Evolutionary conservation across 2,113 vertebrate species (phyloP), one percentile per base, ranked within the genome.

Genomic region (Piliocolobus tephrosceles): DNA sequence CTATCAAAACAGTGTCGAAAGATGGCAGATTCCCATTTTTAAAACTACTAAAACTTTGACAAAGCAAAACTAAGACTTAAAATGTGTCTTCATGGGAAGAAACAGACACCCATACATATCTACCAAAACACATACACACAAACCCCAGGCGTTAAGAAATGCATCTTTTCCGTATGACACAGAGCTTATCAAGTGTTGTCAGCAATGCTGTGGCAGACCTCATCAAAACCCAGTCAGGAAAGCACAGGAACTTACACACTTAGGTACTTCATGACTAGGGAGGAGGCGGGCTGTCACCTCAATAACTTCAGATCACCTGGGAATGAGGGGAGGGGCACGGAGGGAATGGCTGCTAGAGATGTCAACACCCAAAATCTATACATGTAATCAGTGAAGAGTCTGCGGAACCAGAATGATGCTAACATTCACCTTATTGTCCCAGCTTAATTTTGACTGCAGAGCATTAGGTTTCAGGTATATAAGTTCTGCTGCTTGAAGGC

Each of bases 31-130:
- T 35, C 23, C 35, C 20, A 43, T 80, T 86, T 75, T 12, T 17
- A 96, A 91, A 96, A 95, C n/a, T 57, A 82, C 64, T 78, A 73
- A 83, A 91, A 82, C 18, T 95, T 91, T 55, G 50, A 79, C 88
- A 76, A 89, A 92, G 35, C 70, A 90, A 89, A 96, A 96, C 30
- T 68, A 91, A 95, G 76, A 70, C 43, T 88, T 66, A 57, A 90
- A 91, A 78, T 55, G 47, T 61, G 52, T 52, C 64, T 87, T 88
- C 57, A 22, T 1, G 14, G 70, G 43, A 96, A 94, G 78, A 96
- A 95, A 87, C 38, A 78, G 58, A 72, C 35, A 45, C 13, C 0
- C 10, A 45, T 30, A 58, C 13, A 0, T n/a, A 97, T 75, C 96
- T 86, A 84, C 43, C 43, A 79, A 88, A 30, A 30, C 79, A 72